These are phyloP conservation scores for Cistogaster globosa DNA, from an alignment of 2,888 invertebrate species.

Conservation along the genomic window DNA sequence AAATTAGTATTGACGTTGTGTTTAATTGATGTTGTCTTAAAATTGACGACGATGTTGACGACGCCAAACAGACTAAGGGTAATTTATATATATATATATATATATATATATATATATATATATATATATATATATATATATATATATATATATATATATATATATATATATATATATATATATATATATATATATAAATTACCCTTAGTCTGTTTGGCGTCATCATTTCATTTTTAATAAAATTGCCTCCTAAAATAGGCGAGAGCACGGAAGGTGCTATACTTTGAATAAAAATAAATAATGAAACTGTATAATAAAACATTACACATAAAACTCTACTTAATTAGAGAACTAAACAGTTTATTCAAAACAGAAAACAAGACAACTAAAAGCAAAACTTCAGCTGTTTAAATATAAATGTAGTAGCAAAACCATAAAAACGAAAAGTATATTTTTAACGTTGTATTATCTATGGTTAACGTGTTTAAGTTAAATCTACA, in stretches of 20 bases:
- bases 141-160: too few relatives aligned
- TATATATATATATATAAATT: too few relatives aligned
- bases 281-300: constrained; percentile 71
- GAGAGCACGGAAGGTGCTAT: constrained; percentile 68
- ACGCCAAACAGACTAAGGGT: too few relatives aligned
- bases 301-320: constrained; percentile 35
- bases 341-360: not conserved
- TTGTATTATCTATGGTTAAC: not conserved
- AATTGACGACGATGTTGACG: too few relatives aligned
- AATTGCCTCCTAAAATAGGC: constrained; percentile 79
- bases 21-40: too few relatives aligned
- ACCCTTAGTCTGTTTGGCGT: too few relatives aligned
- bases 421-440: not conserved
- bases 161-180: too few relatives aligned
- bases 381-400: constrained; percentile 12
- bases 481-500: not conserved
- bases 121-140: too few relatives aligned
- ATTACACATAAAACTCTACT: constrained; percentile 34
- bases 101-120: too few relatives aligned
- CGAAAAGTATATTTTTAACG: not conserved
- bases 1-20: too few relatives aligned
- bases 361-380: constrained; percentile 7
- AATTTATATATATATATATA: too few relatives aligned
- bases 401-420: constrained; percentile 58
- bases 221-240: constrained; percentile 74